These are phyloP conservation scores for Sphaerophoria rueppellii DNA, from an alignment of 2,888 invertebrate species.

Conservation along the genomic window DNA sequence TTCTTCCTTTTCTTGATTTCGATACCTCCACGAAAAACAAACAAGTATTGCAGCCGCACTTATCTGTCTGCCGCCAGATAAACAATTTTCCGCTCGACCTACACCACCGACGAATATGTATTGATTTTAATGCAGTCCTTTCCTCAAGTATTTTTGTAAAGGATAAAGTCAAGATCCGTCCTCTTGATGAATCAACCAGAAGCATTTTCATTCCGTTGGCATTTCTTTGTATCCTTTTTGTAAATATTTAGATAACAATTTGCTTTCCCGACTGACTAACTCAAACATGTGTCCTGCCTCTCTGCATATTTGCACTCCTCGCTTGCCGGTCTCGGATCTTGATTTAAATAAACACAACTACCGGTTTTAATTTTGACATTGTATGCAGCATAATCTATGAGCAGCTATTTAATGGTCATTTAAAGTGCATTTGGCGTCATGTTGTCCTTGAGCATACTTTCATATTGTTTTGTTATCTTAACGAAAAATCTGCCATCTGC, in stretches of 20 bases:
- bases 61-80: conserved; percentile 36
- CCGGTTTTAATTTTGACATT: conserved; percentile 38
- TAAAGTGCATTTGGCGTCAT: conserved; percentile 59
- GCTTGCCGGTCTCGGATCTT: background rate
- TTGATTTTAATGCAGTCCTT: conserved; percentile 1
- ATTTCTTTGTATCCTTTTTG: conserved; percentile 37
- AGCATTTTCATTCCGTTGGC: conserved; percentile 22
- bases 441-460: conserved; percentile 15
- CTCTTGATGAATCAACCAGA: conserved; percentile 40
- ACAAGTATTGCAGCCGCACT: conserved; percentile 19
- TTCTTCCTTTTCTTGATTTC: background rate
- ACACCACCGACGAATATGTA: background rate
- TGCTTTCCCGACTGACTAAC: background rate
- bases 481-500: conserved; percentile 47
- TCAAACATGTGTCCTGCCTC: conserved; percentile 34
- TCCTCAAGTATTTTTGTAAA: conserved; percentile 46
- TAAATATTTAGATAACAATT: conserved; percentile 56
- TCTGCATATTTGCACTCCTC: conserved; percentile 42
- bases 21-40: background rate
- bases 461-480: conserved; percentile 24
- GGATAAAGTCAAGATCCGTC: conserved; percentile 49
- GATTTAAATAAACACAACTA: conserved; percentile 53
- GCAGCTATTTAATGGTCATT: conserved; percentile 34
- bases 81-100: conserved; percentile 23
- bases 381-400: background rate